A percentile compares a stretch with the other conserved stretches of the same genome.
Evolutionary conservation across 30 jellyfish, hydroid and myxozoan species (phyloP).

Genomic region (Rhopilema esculentum): DNA sequence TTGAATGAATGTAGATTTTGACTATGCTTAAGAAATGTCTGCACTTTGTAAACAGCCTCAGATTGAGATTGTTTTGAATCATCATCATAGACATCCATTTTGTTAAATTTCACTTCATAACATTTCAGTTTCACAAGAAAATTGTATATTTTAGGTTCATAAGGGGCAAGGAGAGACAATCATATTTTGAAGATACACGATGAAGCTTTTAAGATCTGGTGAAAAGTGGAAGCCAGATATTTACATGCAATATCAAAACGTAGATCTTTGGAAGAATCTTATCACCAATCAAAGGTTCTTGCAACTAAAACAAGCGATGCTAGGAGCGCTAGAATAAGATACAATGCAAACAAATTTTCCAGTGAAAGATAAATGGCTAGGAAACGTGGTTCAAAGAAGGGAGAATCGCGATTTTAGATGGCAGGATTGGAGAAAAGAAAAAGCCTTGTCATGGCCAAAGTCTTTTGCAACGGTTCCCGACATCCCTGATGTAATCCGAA

Average conservation of each 20-base stretch:
- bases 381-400: not conserved
- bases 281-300: not conserved
- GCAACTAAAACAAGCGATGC: not conserved
- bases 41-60: too few species aligned
- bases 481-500: not conserved
- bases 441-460: conserved; percentile 90
- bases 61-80: too few species aligned
- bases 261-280: not conserved
- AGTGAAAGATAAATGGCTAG: conserved; percentile 16
- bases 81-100: too few species aligned
- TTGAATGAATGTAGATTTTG: too few species aligned
- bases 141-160: not conserved
- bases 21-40: too few species aligned
- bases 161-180: not conserved
- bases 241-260: not conserved
- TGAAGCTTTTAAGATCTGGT: not conserved
- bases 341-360: conserved; percentile 1
- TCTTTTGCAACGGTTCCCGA: not conserved
- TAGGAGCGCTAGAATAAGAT: conserved; percentile 2
- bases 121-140: too few species aligned
- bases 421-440: conserved; percentile 42
- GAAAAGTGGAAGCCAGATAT: too few species aligned
- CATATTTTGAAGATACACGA: not conserved
- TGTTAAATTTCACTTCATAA: too few species aligned
- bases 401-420: conserved; percentile 17